These are phyloP conservation scores for Gila robusta DNA, from an alignment of 2,797 vertebrate species.

Conservation along the genomic window DNA sequence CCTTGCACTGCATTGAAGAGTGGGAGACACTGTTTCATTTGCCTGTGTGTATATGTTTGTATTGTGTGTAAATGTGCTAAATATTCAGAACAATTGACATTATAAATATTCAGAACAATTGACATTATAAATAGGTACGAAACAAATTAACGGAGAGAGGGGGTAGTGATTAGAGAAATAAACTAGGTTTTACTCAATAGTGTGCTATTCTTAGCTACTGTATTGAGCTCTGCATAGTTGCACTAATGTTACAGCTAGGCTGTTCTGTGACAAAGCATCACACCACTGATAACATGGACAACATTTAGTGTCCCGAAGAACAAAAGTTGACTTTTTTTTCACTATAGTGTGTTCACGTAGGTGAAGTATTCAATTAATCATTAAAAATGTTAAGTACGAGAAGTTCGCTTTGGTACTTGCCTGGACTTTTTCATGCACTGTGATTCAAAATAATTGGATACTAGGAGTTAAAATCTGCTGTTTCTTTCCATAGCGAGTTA, in stretches of 20 bases:
- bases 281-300: neutral
- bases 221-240: constrained; percentile 18
- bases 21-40: constrained; percentile 44
- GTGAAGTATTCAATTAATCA: neutral
- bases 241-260: neutral
- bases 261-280: constrained; percentile 5
- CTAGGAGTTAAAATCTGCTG: neutral
- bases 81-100: constrained; percentile 2
- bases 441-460: neutral
- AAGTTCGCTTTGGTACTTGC: neutral
- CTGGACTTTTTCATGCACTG: neutral
- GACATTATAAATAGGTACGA: constrained; percentile 7
- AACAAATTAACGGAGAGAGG: constrained; percentile 30
- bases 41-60: constrained; percentile 14
- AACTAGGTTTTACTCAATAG: constrained; percentile 38
- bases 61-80: constrained; percentile 36
- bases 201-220: constrained; percentile 41
- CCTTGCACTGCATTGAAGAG: constrained; percentile 42
- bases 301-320: neutral
- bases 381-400: neutral
- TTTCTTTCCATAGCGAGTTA: neutral
- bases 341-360: neutral
- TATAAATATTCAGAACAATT: constrained; percentile 30
- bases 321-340: constrained; percentile 11
- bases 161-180: constrained; percentile 45